Evolutionary conservation across 1,140 invertebrate genomes (phyloP).

Genomic region (Lepidurus packardi): DNA sequence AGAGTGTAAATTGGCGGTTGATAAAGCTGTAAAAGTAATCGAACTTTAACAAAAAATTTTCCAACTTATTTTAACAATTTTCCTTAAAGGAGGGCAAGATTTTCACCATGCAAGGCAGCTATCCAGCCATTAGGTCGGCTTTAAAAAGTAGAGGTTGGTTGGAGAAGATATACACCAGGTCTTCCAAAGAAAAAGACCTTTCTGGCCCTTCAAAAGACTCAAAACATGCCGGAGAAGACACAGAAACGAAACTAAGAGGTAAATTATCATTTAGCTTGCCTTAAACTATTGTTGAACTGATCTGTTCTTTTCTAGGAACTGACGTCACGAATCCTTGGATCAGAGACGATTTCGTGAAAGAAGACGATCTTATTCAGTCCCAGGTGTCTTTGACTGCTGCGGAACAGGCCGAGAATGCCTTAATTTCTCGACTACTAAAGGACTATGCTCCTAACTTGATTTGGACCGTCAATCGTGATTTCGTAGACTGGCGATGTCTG

Average conservation of each 20-base stretch:
- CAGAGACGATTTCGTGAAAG: slow-evolving; percentile 20
- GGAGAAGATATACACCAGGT: slow-evolving; percentile 44
- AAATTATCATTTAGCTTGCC: not conserved
- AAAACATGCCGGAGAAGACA: not conserved
- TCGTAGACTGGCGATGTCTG: slow-evolving; percentile 60
- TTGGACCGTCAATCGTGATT: slow-evolving; percentile 79
- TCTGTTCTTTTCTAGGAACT: not conserved
- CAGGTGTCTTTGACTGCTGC: slow-evolving; percentile 29
- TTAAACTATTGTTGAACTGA: not conserved
- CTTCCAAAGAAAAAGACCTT: not conserved
- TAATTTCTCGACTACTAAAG: slow-evolving; percentile 46
- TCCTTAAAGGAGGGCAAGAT: slow-evolving; percentile 47
- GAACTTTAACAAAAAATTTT: not conserved
- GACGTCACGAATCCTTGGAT: slow-evolving; percentile 36
- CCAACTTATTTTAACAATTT: not conserved
- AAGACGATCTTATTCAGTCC: slow-evolving; percentile 36
- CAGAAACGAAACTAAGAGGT: not conserved
- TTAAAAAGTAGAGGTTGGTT: slow-evolving; percentile 50
- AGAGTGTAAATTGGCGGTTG: not conserved
- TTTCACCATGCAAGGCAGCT: slow-evolving; percentile 50
- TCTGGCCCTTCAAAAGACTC: not conserved
- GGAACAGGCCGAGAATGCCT: slow-evolving; percentile 36
- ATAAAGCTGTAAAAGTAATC: not conserved
- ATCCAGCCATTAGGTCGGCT: slow-evolving; percentile 48
- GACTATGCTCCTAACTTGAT: slow-evolving; percentile 67